phyloP scores from a whole-genome alignment of 2,888 invertebrate species.

The Cylloceria caligata region DNA sequence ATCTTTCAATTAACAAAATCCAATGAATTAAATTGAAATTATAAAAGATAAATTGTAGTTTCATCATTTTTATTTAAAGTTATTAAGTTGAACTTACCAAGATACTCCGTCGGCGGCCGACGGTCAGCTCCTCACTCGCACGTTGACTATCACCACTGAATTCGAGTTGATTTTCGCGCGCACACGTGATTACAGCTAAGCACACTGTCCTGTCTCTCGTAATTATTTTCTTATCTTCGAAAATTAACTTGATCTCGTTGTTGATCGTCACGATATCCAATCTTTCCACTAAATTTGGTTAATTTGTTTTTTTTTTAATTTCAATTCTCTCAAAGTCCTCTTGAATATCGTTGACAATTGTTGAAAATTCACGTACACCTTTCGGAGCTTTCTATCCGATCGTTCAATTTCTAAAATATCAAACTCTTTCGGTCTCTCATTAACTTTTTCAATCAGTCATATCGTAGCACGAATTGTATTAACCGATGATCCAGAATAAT shows the following conservation, averaged over 20 bases:
- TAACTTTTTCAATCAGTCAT: not conserved
- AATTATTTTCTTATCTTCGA: not conserved
- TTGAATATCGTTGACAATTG: not conserved
- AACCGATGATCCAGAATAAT: not conserved
- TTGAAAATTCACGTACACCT: not conserved
- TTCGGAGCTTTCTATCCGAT: not conserved
- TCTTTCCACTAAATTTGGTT: not conserved
- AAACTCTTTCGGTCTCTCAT: not conserved
- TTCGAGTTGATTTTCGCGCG: constrained; percentile 36
- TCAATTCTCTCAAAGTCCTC: constrained; percentile 4
- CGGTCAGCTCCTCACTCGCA: constrained; percentile 67
- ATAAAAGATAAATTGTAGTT: not conserved
- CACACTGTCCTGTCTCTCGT: constrained; percentile 35
- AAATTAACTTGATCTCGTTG: not conserved
- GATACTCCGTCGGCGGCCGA: constrained; percentile 80
- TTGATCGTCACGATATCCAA: constrained; percentile 14
- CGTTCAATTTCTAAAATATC: not conserved
- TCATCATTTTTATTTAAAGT: not conserved
- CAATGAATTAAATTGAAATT: not conserved
- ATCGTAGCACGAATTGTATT: not conserved
- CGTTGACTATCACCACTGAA: constrained; percentile 55
- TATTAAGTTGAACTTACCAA: constrained; percentile 72
- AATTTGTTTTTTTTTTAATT: too few relatives aligned
- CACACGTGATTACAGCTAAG: constrained; percentile 50
- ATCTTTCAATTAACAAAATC: not conserved